Evolutionary conservation across 2,797 vertebrate species (phyloP).

Genomic region (Sibirionetta formosa): DNA sequence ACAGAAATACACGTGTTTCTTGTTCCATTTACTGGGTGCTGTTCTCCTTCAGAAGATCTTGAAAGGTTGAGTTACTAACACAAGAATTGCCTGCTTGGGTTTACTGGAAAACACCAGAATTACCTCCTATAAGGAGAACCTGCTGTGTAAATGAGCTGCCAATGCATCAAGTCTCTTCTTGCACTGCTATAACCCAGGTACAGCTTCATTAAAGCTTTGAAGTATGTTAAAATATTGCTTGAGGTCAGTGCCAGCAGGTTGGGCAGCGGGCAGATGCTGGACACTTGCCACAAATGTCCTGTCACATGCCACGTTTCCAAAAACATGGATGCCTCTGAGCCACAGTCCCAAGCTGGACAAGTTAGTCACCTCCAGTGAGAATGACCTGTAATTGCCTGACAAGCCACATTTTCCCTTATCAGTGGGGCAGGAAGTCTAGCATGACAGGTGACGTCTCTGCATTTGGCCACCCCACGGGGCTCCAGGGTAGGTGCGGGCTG

Average conservation of each 20-base stretch:
- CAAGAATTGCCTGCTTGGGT: neutral
- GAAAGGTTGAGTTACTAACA: neutral
- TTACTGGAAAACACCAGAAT: neutral
- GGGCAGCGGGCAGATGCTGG: neutral
- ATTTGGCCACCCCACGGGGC: fast-evolving
- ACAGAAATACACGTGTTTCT: fast-evolving
- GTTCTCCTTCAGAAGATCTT: neutral
- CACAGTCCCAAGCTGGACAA: neutral
- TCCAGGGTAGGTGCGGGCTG: neutral
- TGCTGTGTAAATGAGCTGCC: neutral
- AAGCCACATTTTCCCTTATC: neutral
- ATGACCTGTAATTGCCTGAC: neutral
- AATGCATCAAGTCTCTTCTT: neutral
- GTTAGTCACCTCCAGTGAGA: neutral
- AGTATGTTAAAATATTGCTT: neutral
- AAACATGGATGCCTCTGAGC: neutral
- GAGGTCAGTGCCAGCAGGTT: neutral
- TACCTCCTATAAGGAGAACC: neutral
- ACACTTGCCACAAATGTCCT: neutral
- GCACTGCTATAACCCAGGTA: neutral
- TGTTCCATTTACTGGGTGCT: fast-evolving
- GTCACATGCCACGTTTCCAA: neutral
- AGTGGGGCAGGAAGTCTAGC: neutral
- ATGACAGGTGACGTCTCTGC: neutral
- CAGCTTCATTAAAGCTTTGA: neutral